Evolutionary conservation across 2,888 invertebrate species (phyloP).

Genomic region (Mongoloraphidia duomilia): DNA sequence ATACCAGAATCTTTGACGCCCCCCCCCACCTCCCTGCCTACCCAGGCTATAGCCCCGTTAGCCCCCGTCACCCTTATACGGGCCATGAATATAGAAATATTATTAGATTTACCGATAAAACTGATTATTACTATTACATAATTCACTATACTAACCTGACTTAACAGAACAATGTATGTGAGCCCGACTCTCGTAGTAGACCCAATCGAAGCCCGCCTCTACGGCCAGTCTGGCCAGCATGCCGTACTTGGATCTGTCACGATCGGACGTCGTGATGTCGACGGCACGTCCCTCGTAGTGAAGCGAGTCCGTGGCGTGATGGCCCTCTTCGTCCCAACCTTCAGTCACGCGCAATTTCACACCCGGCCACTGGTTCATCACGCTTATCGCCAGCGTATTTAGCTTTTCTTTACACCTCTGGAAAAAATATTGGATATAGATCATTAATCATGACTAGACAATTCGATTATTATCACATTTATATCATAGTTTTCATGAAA

Average conservation of each 20-base stretch:
- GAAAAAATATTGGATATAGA: slow-evolving; percentile 26
- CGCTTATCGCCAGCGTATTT: slow-evolving; percentile 85
- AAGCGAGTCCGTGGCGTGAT: slow-evolving; percentile 65
- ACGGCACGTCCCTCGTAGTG: slow-evolving; percentile 96
- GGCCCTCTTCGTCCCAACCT: slow-evolving; percentile 85
- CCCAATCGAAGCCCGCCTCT: slow-evolving; percentile 98
- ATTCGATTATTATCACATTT: no score
- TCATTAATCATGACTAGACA: no score
- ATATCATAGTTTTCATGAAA: no score
- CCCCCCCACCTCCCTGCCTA: no score
- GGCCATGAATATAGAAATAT: no score
- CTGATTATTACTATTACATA: background rate
- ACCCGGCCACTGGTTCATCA: slow-evolving; percentile 98
- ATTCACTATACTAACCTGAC: slow-evolving; percentile 57
- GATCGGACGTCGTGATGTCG: slow-evolving; percentile 88
- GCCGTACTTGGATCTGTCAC: slow-evolving; percentile 85
- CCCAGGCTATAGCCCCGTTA: no score
- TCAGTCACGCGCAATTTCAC: slow-evolving; percentile 83
- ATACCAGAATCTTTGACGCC: no score
- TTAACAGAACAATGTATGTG: slow-evolving; percentile 96
- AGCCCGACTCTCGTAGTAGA: slow-evolving; percentile 86
- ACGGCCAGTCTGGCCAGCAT: slow-evolving; percentile 91
- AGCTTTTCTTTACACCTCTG: slow-evolving; percentile 94
- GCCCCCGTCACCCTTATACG: no score
- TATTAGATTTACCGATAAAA: no score